Base-by-base conservation (phyloP, 2,113 vertebrate species). In the Noctilio leporinus region DNA sequence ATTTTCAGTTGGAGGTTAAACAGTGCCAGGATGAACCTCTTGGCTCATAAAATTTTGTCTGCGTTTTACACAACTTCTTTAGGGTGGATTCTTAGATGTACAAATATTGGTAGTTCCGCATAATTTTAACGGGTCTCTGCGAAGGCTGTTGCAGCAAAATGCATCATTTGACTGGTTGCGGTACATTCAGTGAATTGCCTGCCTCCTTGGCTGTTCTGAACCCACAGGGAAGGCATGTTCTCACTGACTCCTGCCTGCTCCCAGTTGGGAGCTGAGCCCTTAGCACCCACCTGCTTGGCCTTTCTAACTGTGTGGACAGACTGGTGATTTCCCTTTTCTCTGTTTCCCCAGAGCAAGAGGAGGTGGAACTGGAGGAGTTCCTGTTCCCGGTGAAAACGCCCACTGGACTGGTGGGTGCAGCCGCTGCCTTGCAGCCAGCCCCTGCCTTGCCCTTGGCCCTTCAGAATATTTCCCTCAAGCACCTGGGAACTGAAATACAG, bases 401-500 rank as follows among this genome's bases (percentile, higher is more conserved):
- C 24, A 92, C 98, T 11, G 99, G 99, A 59, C 97, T 98, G 26
- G 99, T 99, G 53, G 99, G 99, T 4, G 95, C 98, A 91, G 98
- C 97, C 53, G 99, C 99, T 24, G 99, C 99, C 1, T 98, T 80
- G 40, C 95, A 98, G 24, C 98, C 98, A 0, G 97, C 97, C 45
- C 98, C 98, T 1, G 92, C 98, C n/a, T 96, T 94, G 20, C 96
- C 98, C 28, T 97, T 88, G 4, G 95, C 98, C 38, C 98, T 99
- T 67, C 95, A 98, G 95, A 99, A 99, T 69, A 95, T 99, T 96
- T 99, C 99, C 3, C 98, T 99, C 96, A 99, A 99, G 97, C 99
- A 99, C 86, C 99, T 99, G 15, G 98, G 99, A 97, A 99, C 99
- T 17, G 99, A 99, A 98, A 98, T 99, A 97, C 99, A 99, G 99